Conservation (phyloP, 2,888 invertebrate genomes). For the Zelleria hepariella region DNA sequence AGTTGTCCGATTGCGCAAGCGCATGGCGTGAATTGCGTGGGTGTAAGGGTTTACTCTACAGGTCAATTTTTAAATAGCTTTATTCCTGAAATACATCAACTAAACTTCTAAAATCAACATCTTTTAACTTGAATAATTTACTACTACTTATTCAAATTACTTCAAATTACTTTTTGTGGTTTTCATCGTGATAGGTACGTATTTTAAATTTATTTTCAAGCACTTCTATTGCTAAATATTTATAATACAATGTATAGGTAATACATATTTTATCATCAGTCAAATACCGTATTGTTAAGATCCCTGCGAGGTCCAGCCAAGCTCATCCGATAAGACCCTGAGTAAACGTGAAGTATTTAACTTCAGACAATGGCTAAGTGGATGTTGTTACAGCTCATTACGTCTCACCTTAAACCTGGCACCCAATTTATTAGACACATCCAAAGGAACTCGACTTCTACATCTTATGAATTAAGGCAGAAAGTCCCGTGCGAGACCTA, state of each 20-base stretch:
- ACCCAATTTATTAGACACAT: background rate
- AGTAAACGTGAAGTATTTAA: constrained; percentile 16
- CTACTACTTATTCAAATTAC: too few species aligned
- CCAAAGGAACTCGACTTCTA: background rate
- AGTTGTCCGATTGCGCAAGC: constrained; percentile 57
- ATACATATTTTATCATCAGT: too few species aligned
- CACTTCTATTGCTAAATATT: too few species aligned
- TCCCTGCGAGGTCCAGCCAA: too few species aligned
- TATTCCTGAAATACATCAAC: too few species aligned
- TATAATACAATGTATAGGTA: too few species aligned
- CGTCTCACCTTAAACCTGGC: constrained; percentile 3
- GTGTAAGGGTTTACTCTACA: constrained; percentile 19
- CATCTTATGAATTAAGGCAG: background rate
- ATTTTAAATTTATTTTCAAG: too few species aligned
- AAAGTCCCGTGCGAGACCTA: background rate
- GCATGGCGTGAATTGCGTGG: constrained; percentile 45
- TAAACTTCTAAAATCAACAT: too few species aligned
- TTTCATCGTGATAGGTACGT: too few species aligned
- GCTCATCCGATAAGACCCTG: background rate
- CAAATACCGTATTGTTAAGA: background rate
- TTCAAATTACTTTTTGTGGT: too few species aligned
- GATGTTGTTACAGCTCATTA: constrained; percentile 25
- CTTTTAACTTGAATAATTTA: too few species aligned
- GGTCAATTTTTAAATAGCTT: too few species aligned
- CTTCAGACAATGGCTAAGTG: constrained; percentile 35